Evolutionary conservation across 2,113 vertebrate species (phyloP).

Genomic region (Phocoena phocoena): DNA sequence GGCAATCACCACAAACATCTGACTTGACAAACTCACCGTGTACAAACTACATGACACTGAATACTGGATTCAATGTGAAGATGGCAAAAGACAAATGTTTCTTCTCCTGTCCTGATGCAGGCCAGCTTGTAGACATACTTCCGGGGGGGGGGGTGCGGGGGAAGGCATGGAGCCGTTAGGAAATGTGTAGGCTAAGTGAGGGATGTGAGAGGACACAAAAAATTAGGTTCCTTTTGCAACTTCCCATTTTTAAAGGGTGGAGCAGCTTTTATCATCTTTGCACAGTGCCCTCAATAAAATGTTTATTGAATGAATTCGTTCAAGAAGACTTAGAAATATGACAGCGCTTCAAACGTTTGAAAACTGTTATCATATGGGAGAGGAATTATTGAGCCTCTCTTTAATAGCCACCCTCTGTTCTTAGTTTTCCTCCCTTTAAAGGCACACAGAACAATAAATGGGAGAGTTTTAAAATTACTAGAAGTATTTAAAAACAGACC

Average conservation of each 20-base stretch:
- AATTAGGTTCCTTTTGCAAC: not conserved
- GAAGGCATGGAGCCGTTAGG: not conserved
- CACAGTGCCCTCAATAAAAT: not conserved
- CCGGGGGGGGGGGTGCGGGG: too few species aligned
- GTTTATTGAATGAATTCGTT: conserved; percentile 27
- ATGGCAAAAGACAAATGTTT: not conserved
- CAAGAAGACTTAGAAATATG: conserved; percentile 11
- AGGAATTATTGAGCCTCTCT: not conserved
- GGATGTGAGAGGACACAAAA: not conserved
- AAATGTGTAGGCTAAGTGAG: not conserved
- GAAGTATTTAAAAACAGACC: not conserved
- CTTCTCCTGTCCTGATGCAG: not conserved
- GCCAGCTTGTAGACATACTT: not conserved
- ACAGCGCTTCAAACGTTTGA: not conserved
- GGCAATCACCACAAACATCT: not conserved
- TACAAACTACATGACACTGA: not conserved
- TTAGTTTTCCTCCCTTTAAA: not conserved
- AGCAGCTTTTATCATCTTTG: not conserved
- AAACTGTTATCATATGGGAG: not conserved
- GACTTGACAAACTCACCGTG: not conserved
- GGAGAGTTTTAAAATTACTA: not conserved
- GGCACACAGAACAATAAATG: not conserved
- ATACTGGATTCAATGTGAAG: not conserved
- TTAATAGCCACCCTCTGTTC: not conserved
- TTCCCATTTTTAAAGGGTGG: not conserved